These are phyloP conservation scores for Acanthosoma haemorrhoidale DNA, from an alignment of 2,888 invertebrate species.

Conservation along the genomic window DNA sequence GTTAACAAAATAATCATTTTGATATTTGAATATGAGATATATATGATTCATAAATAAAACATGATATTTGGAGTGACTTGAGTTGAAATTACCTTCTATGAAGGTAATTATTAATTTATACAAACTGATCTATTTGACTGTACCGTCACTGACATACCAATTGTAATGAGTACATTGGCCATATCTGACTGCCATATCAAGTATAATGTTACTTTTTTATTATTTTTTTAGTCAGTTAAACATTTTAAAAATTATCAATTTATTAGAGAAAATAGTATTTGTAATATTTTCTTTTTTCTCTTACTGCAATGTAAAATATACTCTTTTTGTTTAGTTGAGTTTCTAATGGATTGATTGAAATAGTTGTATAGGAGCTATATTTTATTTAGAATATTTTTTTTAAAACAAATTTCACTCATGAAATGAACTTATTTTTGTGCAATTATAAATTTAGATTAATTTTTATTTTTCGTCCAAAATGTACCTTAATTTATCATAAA, in stretches of 20 bases:
- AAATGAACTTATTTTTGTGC: slow-evolving; percentile 13
- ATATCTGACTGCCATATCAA: slow-evolving; percentile 33
- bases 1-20: slow-evolving; percentile 15
- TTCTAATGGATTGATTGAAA: neutral
- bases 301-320: neutral
- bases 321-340: neutral
- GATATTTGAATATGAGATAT: neutral
- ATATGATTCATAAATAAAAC: neutral
- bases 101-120: slow-evolving; percentile 21
- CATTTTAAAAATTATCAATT: neutral
- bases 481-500: slow-evolving; percentile 17
- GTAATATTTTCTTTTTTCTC: neutral
- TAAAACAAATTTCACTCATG: neutral
- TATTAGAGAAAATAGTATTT: neutral
- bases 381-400: neutral
- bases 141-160: slow-evolving; percentile 18
- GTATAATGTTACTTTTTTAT: neutral
- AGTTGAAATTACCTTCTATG: slow-evolving; percentile 28
- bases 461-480: slow-evolving; percentile 21
- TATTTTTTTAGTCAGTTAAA: slow-evolving; percentile 1
- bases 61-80: neutral
- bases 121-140: slow-evolving; percentile 9
- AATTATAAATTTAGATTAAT: slow-evolving; percentile 13
- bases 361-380: neutral
- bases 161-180: slow-evolving; percentile 25